These are phyloP conservation scores for Acrocyrtus sp. DNA, from an alignment of 2,888 invertebrate species.

Conservation along the genomic window DNA sequence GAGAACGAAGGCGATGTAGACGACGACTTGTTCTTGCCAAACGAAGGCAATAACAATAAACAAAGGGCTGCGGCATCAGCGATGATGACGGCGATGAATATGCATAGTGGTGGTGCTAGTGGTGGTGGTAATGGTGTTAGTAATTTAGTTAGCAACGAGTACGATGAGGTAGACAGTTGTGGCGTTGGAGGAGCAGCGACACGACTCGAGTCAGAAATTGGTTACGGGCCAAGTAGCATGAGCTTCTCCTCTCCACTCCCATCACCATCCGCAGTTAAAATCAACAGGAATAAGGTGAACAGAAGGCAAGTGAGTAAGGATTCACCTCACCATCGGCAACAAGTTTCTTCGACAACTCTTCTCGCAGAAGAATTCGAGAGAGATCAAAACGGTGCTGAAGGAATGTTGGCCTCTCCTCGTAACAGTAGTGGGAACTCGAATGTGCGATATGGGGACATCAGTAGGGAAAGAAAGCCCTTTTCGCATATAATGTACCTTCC, in stretches of 20 bases:
- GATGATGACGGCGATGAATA: conserved; percentile 36
- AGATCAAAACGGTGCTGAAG: conserved; percentile 39
- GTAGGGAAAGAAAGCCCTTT: conserved; percentile 67
- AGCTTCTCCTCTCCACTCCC: conserved; percentile 55
- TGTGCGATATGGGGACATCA: conserved; percentile 60
- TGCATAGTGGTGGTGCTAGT: conserved; percentile 27
- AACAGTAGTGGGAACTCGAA: conserved; percentile 23
- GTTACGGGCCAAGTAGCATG: conserved; percentile 62
- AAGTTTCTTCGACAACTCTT: conserved; percentile 12
- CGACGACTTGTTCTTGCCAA: conserved; percentile 37
- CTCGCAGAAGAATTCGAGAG: conserved; percentile 36
- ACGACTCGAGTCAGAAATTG: conserved; percentile 59
- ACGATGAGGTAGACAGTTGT: conserved; percentile 47
- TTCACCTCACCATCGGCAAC: conserved; percentile 8
- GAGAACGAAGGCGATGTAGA: conserved; percentile 38
- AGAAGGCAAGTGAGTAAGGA: conserved; percentile 60
- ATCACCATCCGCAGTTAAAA: conserved; percentile 35
- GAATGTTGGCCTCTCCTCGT: conserved; percentile 49
- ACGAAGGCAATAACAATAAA: conserved; percentile 31
- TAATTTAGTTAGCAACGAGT: conserved; percentile 39
- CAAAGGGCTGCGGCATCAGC: conserved; percentile 3
- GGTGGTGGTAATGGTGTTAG: conserved; percentile 10
- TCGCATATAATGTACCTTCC: conserved; percentile 85
- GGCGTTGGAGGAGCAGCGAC: too few species aligned
- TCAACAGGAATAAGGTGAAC: conserved; percentile 39